Evolutionary conservation across 2,888 invertebrate genomes (phyloP), one percentile per base, ranked within the genome.

Genomic region (Orthosia cruda): DNA sequence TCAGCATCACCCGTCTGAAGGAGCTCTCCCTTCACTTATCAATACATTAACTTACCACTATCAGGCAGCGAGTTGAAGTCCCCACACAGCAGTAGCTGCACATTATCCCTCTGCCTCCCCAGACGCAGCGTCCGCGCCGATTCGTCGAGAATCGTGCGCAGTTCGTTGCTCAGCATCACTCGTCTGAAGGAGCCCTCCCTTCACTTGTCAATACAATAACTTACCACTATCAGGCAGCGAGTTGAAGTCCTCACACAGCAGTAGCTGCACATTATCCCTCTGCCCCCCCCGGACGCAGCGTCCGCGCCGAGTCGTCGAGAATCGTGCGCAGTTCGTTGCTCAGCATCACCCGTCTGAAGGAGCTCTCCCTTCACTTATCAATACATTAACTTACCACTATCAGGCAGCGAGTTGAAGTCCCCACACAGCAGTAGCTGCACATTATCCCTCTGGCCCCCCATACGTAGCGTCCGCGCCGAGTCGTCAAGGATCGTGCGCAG

Each of bases 1-100:
- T 98, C 87, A 99, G 96, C 99, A 99, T 99, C 98, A 99, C 99
- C n/a, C 52, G 99, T 99, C 96, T 99, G 99, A 85, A 99, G 99
- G 63, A 99, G 97, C 96, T 99, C 7, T 32, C 32, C 32, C 32
- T 32, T 32, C 32, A 32, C 32, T 32, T 32, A 32, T 32, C 32
- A 32, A 32, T 32, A 55, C 16, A 58, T 45, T 52, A 0, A 83
- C 94, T 91, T n/a, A 97, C 98, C 99, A 87, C 99, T 99, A 93
- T 99, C 99, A 61, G 99, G 99, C 90, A 99, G 96, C 55, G 99
- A 99, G 97, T 99, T 99, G 94, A 99, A 99, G 97, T 99, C 99
- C 59, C 99, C 99, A 94, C 99, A 99, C 76, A 99, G 97, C 88
- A 99, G 96, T 84, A 99, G 96, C 92, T 99, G 99, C 83, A 99